These are phyloP conservation scores for Enteromius radiatus DNA, from an alignment of 2,797 vertebrate genomes.

Conservation along the genomic window DNA sequence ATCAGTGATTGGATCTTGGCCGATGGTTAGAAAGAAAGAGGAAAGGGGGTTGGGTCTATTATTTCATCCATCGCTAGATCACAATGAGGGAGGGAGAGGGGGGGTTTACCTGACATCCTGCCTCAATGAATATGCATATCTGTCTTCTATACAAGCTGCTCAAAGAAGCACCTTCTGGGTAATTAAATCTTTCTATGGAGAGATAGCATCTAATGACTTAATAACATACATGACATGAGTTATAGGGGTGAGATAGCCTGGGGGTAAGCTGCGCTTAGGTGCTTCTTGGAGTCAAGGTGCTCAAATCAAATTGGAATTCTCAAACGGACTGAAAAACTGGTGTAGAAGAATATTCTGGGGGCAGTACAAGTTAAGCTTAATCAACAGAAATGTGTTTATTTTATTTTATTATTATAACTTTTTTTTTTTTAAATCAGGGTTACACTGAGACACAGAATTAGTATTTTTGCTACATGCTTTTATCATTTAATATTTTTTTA, in stretches of 20 bases:
- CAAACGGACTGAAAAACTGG: not conserved
- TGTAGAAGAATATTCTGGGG: too few species aligned
- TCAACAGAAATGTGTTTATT: not conserved
- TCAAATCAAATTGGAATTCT: not conserved
- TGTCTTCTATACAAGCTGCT: conserved; percentile 62
- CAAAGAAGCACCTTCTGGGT: conserved; percentile 68
- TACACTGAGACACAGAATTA: not conserved
- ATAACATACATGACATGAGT: conserved; percentile 74
- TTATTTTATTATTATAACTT: too few species aligned
- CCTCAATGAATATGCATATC: conserved; percentile 73
- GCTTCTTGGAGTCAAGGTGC: not conserved
- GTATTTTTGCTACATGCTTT: not conserved
- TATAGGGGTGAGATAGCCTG: conserved; percentile 51
- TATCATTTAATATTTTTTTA: not conserved
- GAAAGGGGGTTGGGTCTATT: conserved; percentile 62
- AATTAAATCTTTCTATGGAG: conserved; percentile 74
- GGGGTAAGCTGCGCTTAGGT: conserved; percentile 12
- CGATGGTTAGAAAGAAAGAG: conserved; percentile 67
- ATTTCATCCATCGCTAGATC: conserved; percentile 66
- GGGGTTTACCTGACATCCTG: conserved; percentile 57
- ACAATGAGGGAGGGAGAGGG: conserved; percentile 63
- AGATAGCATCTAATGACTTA: conserved; percentile 79
- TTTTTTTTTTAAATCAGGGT: not conserved
- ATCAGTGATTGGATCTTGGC: conserved; percentile 79
- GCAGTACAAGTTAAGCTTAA: not conserved